Evolutionary conservation across 2,888 invertebrate species (phyloP), one percentile per base, ranked within the genome.

Genomic region (Glomeris marginata): DNA sequence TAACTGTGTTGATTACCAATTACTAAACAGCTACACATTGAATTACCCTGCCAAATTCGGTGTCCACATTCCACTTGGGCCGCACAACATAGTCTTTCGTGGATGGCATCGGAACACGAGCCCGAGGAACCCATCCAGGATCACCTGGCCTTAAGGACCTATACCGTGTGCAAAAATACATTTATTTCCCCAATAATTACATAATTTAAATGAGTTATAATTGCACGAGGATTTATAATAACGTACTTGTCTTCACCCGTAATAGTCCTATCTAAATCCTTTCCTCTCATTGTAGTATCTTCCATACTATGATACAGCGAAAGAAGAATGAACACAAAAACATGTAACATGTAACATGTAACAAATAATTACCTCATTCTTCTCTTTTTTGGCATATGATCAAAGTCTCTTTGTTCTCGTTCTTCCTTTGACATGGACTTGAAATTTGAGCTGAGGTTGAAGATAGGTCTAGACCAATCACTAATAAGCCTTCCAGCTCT

Each of bases 381-480:
- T 47, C 71, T 63, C 51, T 69, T 67, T 50, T 74, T 68, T 52
- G 84, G 77, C 70, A 84, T 79, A 72, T 88, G 87, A 58, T 88
- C 86, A 60, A 84, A 74, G 70, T 94, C 94, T 58, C 95, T 75
- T 66, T 91, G 86, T 67, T 91, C 78, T 38, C 97, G 76, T 69
- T 98, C 97, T 69, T 97, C 94, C 64, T 83, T 83, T 5, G 84
- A 78, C 73, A 98, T 75, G 2, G 88, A 72, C 70, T 85, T 86
- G 64, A 86, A 91, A 68, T 94, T 87, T 11, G 87, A 81, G 21
- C 87, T 86, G 52, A 97, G 74, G 73, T 95, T 94, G 69, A 98
- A 97, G 58, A 98, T 95, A 1, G 97, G 95, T 13, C 97, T 71
- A 0, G 95, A 91, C 97, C 98, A 98, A 69, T 94, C 92, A 55